Evolutionary conservation across 2,113 vertebrate species (phyloP).

Genomic region (Nannospalax galili): DNA sequence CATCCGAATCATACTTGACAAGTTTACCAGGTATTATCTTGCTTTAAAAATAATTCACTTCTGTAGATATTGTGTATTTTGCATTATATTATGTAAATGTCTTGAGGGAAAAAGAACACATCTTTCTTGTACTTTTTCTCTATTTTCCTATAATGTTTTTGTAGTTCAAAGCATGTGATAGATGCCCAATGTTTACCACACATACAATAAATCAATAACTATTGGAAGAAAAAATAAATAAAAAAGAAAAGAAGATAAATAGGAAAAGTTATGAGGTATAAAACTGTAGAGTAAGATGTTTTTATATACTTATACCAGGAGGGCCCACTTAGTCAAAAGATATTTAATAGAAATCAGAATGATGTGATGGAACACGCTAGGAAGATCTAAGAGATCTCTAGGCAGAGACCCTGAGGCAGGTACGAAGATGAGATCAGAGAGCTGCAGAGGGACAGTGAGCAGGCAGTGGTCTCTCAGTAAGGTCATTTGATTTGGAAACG

Average conservation of each 20-base stretch:
- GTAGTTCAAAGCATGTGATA: not conserved
- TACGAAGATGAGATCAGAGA: not conserved
- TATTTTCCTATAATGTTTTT: not conserved
- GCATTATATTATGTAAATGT: not conserved
- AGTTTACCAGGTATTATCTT: not conserved
- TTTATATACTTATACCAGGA: not conserved
- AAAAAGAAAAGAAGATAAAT: not conserved
- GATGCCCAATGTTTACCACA: not conserved
- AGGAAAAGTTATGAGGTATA: not conserved
- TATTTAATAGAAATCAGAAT: not conserved
- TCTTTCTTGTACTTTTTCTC: not conserved
- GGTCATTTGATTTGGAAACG: not conserved
- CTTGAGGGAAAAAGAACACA: not conserved
- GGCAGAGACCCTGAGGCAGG: not conserved
- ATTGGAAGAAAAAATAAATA: not conserved
- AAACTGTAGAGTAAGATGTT: not conserved
- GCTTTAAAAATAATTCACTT: conserved; percentile 28
- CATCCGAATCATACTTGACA: not conserved
- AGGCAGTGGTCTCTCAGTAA: not conserved
- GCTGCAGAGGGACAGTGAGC: not conserved
- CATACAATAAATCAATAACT: not conserved
- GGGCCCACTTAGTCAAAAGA: not conserved
- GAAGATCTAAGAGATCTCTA: not conserved
- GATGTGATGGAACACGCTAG: not conserved
- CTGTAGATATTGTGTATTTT: not conserved